These are phyloP conservation scores for Drosophila melanogaster DNA, from an alignment of 1,140 invertebrate genomes.

Conservation along the genomic window Release_6_plus_ISO1_MT NT_033779.5:2266501-2267000, in stretches of 20 bases:
- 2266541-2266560: slow-evolving; percentile 19
- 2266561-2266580: slow-evolving; percentile 22
- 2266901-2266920: slow-evolving; percentile 28
- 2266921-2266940: slow-evolving; percentile 41
- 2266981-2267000: slow-evolving; percentile 60
- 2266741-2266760: too few species aligned
- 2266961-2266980: slow-evolving; percentile 59
- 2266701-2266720: too few species aligned
- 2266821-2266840: not conserved
- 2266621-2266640: slow-evolving; percentile 12
- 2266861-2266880: not conserved
- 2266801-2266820: too few species aligned
- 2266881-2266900: slow-evolving; percentile 2
- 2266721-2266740: too few species aligned
- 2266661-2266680: too few species aligned
- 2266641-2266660: not conserved
- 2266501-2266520: slow-evolving; percentile 5
- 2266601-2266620: slow-evolving; percentile 2
- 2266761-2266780: too few species aligned
- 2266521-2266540: slow-evolving; percentile 18
- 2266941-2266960: slow-evolving; percentile 54
- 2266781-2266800: too few species aligned
- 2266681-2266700: too few species aligned
- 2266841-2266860: not conserved
- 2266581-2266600: not conserved